Evolutionary conservation across 1,140 invertebrate genomes (phyloP).

Genomic region (Himalopsyche phryganea): DNA sequence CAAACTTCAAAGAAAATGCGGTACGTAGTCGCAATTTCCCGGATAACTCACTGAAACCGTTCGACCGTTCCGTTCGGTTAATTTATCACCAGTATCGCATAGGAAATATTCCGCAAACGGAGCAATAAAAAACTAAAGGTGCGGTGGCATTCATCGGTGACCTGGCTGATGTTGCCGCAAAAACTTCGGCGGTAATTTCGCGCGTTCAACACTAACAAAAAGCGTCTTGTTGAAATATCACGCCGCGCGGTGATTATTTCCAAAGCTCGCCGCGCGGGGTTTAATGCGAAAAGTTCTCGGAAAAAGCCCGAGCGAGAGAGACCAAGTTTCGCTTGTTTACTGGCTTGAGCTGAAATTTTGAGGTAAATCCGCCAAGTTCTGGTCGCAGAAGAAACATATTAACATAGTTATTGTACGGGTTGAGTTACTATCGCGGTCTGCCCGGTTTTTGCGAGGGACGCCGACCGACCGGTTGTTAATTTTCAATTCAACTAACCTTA

Average conservation of each 20-base stretch:
- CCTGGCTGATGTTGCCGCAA: neutral
- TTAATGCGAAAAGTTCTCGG: slow-evolving; percentile 23
- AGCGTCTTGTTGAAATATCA: slow-evolving; percentile 7
- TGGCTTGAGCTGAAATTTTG: neutral
- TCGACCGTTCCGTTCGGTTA: no score
- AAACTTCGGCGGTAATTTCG: slow-evolving; percentile 9
- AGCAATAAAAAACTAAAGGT: no score
- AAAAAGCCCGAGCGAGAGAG: slow-evolving; percentile 8
- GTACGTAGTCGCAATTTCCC: neutral
- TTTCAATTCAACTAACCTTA: neutral
- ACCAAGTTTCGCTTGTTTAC: slow-evolving; percentile 20
- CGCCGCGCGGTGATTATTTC: slow-evolving; percentile 3
- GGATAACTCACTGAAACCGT: neutral
- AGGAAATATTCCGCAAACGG: no score
- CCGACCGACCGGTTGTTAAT: no score
- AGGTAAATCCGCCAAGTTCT: neutral
- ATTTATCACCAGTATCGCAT: no score
- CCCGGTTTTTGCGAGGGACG: neutral
- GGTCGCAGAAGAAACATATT: neutral
- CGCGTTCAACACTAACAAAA: slow-evolving; percentile 5
- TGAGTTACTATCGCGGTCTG: neutral
- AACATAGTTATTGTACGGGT: neutral
- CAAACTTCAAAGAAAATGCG: no score
- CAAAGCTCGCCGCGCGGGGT: slow-evolving; percentile 4
- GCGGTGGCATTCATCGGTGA: neutral